Conservation (phyloP, 2,113 vertebrate genomes). For the Gymnarchus niloticus region DNA sequence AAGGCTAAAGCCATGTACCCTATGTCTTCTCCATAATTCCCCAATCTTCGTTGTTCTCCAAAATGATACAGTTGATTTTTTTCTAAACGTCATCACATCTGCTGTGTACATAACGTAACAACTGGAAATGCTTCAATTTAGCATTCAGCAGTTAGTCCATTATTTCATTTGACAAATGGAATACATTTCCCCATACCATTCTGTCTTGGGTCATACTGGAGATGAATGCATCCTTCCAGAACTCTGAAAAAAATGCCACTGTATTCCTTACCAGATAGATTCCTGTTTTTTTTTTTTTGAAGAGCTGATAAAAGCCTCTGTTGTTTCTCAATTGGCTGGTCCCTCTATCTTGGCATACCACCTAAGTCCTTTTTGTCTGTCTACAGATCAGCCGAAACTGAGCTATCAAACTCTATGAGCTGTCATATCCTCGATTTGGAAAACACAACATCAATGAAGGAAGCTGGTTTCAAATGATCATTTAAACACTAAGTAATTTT, state of each 20-base stretch:
- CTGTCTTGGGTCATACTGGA: background rate
- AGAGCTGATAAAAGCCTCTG: background rate
- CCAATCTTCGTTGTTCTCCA: background rate
- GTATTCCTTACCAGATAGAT: background rate
- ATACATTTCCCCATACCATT: background rate
- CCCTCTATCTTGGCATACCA: background rate
- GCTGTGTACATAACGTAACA: background rate
- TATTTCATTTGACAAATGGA: background rate
- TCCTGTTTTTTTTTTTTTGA: background rate
- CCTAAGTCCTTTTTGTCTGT: background rate
- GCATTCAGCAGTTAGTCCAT: background rate
- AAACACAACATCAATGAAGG: background rate
- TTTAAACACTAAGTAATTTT: background rate
- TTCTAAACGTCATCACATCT: background rate
- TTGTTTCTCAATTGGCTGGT: background rate
- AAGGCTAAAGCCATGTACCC: background rate
- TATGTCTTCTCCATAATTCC: background rate
- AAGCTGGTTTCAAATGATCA: background rate
- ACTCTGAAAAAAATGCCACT: background rate
- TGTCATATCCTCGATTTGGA: background rate
- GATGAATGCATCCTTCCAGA: background rate
- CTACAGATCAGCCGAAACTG: background rate
- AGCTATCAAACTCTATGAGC: background rate
- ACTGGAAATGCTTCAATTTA: background rate
- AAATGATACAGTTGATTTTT: background rate